A percentile compares a stretch with the other conserved stretches of the same genome.
Conservation (phyloP, 2,888 invertebrate genomes). For the Cerastoderma edule region DNA sequence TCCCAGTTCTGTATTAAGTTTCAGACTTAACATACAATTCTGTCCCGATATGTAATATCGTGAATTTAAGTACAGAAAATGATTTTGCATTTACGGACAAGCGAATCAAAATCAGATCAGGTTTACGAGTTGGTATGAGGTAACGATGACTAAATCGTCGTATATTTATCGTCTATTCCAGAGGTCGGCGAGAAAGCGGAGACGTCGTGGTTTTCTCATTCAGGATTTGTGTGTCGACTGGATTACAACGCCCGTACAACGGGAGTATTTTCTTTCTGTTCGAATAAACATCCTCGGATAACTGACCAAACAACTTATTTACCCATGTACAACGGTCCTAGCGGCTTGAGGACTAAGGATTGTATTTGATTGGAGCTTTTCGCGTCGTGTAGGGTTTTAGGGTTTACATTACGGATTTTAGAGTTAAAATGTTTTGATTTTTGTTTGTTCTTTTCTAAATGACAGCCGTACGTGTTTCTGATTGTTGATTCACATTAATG, state of each 20-base stretch:
- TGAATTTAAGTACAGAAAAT: not conserved
- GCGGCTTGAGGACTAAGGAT: too few species aligned
- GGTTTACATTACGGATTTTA: too few species aligned
- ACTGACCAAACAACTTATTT: conserved; percentile 10
- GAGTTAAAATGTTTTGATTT: too few species aligned
- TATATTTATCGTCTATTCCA: not conserved
- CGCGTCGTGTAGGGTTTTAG: too few species aligned
- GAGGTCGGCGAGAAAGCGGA: not conserved
- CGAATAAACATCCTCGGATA: conserved; percentile 11
- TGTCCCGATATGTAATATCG: not conserved
- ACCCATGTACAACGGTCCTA: too few species aligned
- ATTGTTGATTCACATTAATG: too few species aligned
- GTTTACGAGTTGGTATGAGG: too few species aligned
- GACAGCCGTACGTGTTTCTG: too few species aligned
- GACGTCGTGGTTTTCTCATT: conserved; percentile 1
- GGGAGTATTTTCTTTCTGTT: conserved; percentile 2
- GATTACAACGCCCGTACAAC: conserved; percentile 15
- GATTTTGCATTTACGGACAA: not conserved
- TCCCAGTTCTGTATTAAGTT: too few species aligned
- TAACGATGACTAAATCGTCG: not conserved
- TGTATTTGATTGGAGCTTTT: too few species aligned
- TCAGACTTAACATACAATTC: too few species aligned
- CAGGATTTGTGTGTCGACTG: conserved; percentile 5
- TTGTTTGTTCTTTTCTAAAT: too few species aligned
- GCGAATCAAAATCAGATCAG: not conserved